Percentiles rank a stretch among this genome's conserved stretches.
phyloP scores from a whole-genome alignment of 1,140 invertebrate genomes.

The Magallana gigas region DNA sequence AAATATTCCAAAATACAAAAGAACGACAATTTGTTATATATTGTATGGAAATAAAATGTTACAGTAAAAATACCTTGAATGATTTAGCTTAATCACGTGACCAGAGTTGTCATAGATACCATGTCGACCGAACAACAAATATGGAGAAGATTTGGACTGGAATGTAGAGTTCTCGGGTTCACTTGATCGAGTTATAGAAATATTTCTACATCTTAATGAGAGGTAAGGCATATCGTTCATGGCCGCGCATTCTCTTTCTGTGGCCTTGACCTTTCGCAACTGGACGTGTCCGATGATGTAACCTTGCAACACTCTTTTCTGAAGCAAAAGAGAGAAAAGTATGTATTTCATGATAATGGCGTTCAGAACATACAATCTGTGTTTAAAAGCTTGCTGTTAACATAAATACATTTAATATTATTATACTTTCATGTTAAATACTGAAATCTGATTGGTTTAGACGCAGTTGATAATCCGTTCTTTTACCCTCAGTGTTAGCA shows the following conservation, averaged over 20 bases:
- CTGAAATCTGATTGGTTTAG: no score
- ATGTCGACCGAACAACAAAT: slow-evolving; percentile 62
- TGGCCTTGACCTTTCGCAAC: slow-evolving; percentile 66
- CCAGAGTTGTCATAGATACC: slow-evolving; percentile 69
- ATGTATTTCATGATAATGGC: no score
- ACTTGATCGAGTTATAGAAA: neutral
- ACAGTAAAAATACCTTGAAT: slow-evolving; percentile 61
- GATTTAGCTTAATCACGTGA: slow-evolving; percentile 64
- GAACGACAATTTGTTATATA: no score
- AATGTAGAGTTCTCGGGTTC: neutral
- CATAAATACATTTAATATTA: no score
- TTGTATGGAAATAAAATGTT: no score
- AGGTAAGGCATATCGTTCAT: slow-evolving; percentile 43
- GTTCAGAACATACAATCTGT: no score
- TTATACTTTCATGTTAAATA: no score
- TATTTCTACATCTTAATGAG: slow-evolving; percentile 54
- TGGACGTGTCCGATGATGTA: slow-evolving; percentile 70
- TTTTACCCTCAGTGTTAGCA: no score
- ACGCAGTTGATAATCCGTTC: no score
- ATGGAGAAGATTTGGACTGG: slow-evolving; percentile 1
- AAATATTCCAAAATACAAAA: no score
- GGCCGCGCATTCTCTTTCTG: slow-evolving; percentile 54
- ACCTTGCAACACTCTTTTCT: slow-evolving; percentile 40
- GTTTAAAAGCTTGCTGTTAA: no score
- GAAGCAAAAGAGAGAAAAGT: slow-evolving; percentile 24